Conservation (phyloP, 2,888 invertebrate species). For the Octonoba sinensis region DNA sequence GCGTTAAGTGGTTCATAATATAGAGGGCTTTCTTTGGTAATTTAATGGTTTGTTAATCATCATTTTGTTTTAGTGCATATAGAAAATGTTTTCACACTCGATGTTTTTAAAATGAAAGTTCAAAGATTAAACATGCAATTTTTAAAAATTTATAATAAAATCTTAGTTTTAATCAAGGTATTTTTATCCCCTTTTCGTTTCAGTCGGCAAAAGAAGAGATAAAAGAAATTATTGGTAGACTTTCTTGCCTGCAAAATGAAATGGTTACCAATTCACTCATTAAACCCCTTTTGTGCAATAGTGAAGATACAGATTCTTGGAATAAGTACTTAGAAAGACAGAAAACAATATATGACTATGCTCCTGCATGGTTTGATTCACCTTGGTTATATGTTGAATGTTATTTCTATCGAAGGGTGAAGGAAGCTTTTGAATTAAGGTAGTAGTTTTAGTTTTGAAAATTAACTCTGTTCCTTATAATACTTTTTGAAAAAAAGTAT, state of each 20-base stretch:
- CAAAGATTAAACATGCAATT: no score
- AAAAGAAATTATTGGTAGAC: conserved; percentile 79
- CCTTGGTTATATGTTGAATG: conserved; percentile 93
- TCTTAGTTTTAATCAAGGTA: not conserved
- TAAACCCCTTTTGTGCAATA: conserved; percentile 74
- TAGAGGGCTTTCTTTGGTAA: no score
- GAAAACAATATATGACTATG: conserved; percentile 69
- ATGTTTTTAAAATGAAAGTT: no score
- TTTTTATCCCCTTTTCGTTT: conserved; percentile 48
- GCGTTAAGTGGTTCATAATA: no score
- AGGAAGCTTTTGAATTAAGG: conserved; percentile 76
- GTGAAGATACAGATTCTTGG: conserved; percentile 78
- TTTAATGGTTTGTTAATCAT: no score
- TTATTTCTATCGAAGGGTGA: conserved; percentile 83
- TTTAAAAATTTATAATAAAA: no score
- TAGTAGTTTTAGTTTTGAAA: conserved; percentile 7
- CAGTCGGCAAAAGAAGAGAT: conserved; percentile 80
- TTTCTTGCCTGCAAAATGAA: conserved; percentile 90
- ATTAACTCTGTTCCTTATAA: no score
- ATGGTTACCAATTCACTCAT: conserved; percentile 90
- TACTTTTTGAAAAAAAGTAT: no score
- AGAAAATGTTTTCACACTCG: no score
- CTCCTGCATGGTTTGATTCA: conserved; percentile 79
- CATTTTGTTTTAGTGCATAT: no score
- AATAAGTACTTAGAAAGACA: conserved; percentile 78